A percentile compares a stretch with the other conserved stretches of the same genome.
Conservation (phyloP, 2,797 vertebrate genomes). For the Chelonia mydas region DNA sequence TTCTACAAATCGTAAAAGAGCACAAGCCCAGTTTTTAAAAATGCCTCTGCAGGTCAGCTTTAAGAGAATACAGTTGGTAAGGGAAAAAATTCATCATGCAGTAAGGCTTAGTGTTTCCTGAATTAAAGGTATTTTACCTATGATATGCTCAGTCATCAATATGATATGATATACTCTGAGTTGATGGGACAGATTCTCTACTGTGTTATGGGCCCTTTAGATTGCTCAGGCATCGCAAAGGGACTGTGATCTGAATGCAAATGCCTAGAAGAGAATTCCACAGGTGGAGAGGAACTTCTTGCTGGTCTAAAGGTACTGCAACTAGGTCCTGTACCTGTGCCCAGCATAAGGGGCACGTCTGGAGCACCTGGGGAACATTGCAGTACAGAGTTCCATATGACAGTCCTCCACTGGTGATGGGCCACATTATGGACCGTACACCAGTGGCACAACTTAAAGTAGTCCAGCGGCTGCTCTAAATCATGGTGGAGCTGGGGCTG, state of each 20-base stretch:
- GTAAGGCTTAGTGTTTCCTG: not conserved
- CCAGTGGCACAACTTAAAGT: not conserved
- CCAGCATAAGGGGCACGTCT: not conserved
- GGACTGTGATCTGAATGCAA: not conserved
- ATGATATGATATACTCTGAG: not conserved
- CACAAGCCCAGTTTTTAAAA: not conserved
- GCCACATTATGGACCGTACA: not conserved
- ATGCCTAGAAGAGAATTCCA: not conserved
- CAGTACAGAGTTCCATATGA: not conserved
- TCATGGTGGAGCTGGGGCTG: not conserved
- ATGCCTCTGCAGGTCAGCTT: not conserved
- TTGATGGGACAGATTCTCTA: not conserved
- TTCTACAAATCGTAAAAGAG: not conserved
- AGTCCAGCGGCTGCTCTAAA: not conserved
- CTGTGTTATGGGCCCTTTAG: not conserved
- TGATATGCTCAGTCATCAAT: not conserved
- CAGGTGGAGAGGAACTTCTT: not conserved
- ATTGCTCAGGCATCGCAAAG: not conserved
- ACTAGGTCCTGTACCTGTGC: rapidly evolving
- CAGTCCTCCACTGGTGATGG: not conserved
- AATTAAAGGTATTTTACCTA: not conserved
- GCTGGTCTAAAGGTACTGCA: not conserved
- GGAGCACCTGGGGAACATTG: not conserved
- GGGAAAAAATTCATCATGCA: not conserved
- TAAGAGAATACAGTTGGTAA: not conserved